These are phyloP conservation scores for Zenarchopterus dispar DNA, from an alignment of 2,797 vertebrate species.

Conservation along the genomic window DNA sequence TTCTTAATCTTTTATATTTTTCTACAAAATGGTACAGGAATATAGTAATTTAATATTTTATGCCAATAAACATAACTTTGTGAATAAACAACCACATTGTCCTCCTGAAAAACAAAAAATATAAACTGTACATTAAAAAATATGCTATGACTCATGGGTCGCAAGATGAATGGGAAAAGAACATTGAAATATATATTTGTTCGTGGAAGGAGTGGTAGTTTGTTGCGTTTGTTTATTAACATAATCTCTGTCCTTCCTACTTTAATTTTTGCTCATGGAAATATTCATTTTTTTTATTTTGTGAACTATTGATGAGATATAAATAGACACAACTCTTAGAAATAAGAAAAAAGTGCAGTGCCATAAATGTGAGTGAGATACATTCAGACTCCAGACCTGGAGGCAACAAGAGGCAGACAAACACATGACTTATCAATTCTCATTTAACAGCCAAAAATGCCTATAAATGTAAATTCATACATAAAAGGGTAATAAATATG, in stretches of 20 bases:
- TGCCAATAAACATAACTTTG: too few relatives aligned
- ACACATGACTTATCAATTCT: constrained; percentile 45
- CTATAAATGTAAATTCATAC: constrained; percentile 63
- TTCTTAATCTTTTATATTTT: too few relatives aligned
- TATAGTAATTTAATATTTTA: too few relatives aligned
- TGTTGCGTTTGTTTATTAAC: too few relatives aligned
- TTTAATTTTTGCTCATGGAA: constrained; percentile 1
- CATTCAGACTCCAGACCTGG: constrained; percentile 18
- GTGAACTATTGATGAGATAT: background rate
- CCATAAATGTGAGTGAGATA: constrained; percentile 1
- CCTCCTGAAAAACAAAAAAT: too few relatives aligned
- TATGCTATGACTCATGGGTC: too few relatives aligned
- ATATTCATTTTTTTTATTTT: constrained; percentile 8
- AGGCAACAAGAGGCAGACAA: constrained; percentile 43
- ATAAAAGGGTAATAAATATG: constrained; percentile 54
- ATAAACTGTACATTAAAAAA: too few relatives aligned
- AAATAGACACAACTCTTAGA: background rate
- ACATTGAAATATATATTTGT: too few relatives aligned
- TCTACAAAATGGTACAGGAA: too few relatives aligned
- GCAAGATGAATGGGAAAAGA: too few relatives aligned
- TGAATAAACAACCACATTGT: too few relatives aligned
- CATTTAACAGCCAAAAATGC: constrained; percentile 58
- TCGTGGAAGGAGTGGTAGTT: background rate
- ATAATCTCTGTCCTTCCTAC: background rate
- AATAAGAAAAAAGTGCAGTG: background rate